These are phyloP conservation scores for Esox masquinongy DNA, from an alignment of 2,797 vertebrate genomes.

Conservation along the genomic window DNA sequence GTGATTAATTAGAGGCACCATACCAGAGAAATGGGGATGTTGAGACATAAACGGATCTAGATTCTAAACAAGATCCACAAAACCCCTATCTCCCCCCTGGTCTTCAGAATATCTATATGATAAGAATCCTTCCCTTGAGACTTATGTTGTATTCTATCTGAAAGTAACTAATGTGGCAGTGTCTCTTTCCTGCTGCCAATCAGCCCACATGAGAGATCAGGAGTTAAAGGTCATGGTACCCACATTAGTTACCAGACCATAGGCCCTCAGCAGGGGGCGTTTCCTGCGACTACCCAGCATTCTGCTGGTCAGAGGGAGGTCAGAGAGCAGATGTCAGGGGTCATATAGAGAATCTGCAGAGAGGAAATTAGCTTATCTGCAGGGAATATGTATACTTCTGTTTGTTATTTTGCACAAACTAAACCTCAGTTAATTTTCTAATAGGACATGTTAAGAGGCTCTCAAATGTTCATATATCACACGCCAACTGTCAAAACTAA, in stretches of 20 bases:
- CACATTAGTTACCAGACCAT: slow-evolving; percentile 40
- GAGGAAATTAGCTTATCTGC: slow-evolving; percentile 48
- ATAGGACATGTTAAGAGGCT: not conserved
- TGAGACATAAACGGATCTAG: not conserved
- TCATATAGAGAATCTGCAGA: slow-evolving; percentile 36
- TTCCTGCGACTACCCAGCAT: slow-evolving; percentile 52
- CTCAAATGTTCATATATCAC: not conserved
- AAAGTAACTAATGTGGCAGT: slow-evolving; percentile 23
- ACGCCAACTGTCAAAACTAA: not conserved
- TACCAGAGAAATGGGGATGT: not conserved
- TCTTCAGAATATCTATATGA: not conserved
- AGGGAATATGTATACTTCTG: not conserved
- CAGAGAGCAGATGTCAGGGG: slow-evolving; percentile 46
- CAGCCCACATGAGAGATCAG: slow-evolving; percentile 47
- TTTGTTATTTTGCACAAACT: not conserved
- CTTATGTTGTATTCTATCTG: slow-evolving; percentile 11
- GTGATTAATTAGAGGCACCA: not conserved
- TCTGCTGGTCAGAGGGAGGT: slow-evolving; percentile 44
- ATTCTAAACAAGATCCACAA: slow-evolving; percentile 9
- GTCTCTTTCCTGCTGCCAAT: slow-evolving; percentile 43
- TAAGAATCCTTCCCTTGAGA: not conserved
- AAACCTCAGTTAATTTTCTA: not conserved
- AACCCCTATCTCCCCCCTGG: not conserved
- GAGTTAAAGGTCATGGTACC: slow-evolving; percentile 36
- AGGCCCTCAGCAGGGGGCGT: slow-evolving; percentile 50